Evolutionary conservation across 2,113 vertebrate species (phyloP).

Genomic region (Syngnathus typhle): DNA sequence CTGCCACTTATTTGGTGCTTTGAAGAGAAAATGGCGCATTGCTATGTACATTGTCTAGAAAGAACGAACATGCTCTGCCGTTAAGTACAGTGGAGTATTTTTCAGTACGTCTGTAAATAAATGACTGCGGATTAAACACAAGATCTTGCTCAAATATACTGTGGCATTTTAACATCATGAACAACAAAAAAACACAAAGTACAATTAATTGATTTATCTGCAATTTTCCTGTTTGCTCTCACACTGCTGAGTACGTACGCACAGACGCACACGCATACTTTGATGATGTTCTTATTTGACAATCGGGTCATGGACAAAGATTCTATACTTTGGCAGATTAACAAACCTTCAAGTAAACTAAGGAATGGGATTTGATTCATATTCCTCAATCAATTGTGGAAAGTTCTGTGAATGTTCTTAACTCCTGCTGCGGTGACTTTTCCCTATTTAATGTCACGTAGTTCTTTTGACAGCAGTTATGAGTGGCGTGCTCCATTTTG

Average conservation of each 20-base stretch:
- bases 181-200: constrained; percentile 41
- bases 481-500: background rate
- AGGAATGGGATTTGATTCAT: background rate
- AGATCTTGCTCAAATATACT: constrained; percentile 41
- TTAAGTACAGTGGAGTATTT: constrained; percentile 64
- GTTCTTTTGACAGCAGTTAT: background rate
- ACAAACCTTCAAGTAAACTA: constrained; percentile 6
- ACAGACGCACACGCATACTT: background rate
- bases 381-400: background rate
- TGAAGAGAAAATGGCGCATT: constrained; percentile 51
- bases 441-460: background rate
- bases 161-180: constrained; percentile 58
- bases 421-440: background rate
- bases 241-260: constrained; percentile 22
- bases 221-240: constrained; percentile 31
- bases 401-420: background rate
- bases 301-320: background rate
- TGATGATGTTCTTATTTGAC: constrained; percentile 6
- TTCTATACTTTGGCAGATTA: constrained; percentile 48
- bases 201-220: constrained; percentile 37
- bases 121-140: constrained; percentile 58
- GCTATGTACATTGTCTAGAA: constrained; percentile 64
- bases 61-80: constrained; percentile 67
- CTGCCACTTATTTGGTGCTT: constrained; percentile 65
- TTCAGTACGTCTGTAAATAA: constrained; percentile 62